A percentile compares a stretch with the other conserved stretches of the same genome.
phyloP scores from a whole-genome alignment of 2,888 invertebrate species.

The Octonoba sinensis region DNA sequence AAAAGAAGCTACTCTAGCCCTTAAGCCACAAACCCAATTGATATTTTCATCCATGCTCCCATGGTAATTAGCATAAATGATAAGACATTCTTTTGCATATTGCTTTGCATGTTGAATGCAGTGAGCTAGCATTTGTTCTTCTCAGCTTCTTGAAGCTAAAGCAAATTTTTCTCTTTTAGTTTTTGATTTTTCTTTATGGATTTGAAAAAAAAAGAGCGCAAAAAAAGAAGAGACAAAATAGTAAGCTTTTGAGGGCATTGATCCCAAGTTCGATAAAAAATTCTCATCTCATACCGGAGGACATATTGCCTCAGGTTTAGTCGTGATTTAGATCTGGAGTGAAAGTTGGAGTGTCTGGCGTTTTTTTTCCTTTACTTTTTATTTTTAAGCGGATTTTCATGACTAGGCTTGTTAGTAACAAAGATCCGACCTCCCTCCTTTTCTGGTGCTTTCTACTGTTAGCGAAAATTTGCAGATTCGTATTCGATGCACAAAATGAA shows the following conservation, averaged over 20 bases:
- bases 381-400: too few species aligned
- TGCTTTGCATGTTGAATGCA: background rate
- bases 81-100: conserved; percentile 2
- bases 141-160: too few species aligned
- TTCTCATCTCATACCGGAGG: conserved; percentile 20
- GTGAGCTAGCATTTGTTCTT: too few species aligned
- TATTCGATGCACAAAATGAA: too few species aligned
- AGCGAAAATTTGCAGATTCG: too few species aligned
- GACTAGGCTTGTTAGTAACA: too few species aligned
- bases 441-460: too few species aligned
- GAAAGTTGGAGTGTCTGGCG: conserved; percentile 36
- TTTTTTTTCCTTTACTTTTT: conserved; percentile 10
- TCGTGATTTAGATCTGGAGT: conserved; percentile 30
- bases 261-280: too few species aligned
- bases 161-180: too few species aligned
- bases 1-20: background rate
- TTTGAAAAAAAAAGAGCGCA: background rate
- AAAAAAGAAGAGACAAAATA: conserved; percentile 2
- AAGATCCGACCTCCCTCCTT: too few species aligned
- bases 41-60: background rate
- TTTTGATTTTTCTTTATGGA: conserved; percentile 5
- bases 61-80: conserved; percentile 19
- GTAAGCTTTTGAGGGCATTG: conserved; percentile 30
- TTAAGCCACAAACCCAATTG: background rate
- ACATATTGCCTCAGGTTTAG: background rate